Evolutionary conservation across 2,888 invertebrate genomes (phyloP).

Genomic region (Oscheius sp.): DNA sequence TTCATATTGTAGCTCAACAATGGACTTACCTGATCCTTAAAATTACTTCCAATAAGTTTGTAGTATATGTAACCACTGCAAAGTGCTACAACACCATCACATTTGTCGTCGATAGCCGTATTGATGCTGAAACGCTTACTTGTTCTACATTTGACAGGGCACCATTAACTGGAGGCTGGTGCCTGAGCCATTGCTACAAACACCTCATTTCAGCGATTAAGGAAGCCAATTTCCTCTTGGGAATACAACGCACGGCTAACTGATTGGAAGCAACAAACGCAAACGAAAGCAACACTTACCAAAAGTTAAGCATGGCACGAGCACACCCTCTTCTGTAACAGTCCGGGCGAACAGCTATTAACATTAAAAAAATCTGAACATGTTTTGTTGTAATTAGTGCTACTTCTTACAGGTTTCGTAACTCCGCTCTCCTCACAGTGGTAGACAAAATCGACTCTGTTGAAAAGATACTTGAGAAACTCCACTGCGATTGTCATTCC

Average conservation of each 20-base stretch:
- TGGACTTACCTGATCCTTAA: constrained; percentile 17
- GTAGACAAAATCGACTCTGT: constrained; percentile 51
- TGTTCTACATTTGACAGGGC: neutral
- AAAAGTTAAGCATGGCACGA: constrained; percentile 42
- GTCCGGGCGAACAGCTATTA: constrained; percentile 48
- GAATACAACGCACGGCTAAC: too few species aligned
- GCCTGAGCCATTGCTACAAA: neutral
- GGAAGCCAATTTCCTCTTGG: neutral
- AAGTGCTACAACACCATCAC: constrained; percentile 44
- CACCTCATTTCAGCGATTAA: neutral
- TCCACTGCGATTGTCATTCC: constrained; percentile 48
- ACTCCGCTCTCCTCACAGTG: constrained; percentile 50
- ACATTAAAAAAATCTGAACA: constrained; percentile 51
- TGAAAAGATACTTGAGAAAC: constrained; percentile 60
- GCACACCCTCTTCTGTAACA: constrained; percentile 44
- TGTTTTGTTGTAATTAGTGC: neutral
- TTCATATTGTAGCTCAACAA: neutral
- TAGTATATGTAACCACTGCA: constrained; percentile 42
- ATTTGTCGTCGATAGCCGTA: constrained; percentile 30
- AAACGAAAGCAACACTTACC: constrained; percentile 31
- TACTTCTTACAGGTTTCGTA: constrained; percentile 44
- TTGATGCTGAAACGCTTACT: constrained; percentile 27
- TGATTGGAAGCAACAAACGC: too few species aligned
- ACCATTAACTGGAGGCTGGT: neutral
- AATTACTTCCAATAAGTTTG: constrained; percentile 38